phyloP scores from a whole-genome alignment of 2,113 vertebrate genomes.

The Zootoca vivipara region DNA sequence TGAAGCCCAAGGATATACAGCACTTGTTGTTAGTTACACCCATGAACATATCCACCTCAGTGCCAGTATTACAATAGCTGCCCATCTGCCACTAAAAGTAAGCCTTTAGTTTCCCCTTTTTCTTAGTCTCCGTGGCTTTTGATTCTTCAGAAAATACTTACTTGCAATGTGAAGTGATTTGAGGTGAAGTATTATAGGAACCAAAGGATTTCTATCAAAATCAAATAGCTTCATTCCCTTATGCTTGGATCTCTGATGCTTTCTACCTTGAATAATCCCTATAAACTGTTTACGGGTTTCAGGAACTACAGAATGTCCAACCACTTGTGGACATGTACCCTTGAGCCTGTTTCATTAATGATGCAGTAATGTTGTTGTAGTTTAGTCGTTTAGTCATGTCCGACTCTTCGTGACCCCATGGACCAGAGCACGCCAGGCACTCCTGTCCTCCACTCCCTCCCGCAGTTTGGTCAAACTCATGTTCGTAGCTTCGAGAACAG shows the following conservation, averaged over 20 bases:
- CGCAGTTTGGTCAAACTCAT: too few species aligned
- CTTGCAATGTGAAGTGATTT: neutral
- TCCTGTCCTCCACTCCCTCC: too few species aligned
- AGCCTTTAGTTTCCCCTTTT: constrained; percentile 53
- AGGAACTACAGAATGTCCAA: neutral
- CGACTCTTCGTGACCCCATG: too few species aligned
- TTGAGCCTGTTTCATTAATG: neutral
- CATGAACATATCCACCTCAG: constrained; percentile 83
- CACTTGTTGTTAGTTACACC: constrained; percentile 85
- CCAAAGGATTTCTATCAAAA: neutral
- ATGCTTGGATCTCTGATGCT: neutral
- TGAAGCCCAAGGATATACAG: constrained; percentile 81
- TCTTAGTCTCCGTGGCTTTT: rapidly evolving
- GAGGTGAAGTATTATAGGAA: neutral
- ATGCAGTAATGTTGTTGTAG: too few species aligned
- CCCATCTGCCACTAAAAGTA: constrained; percentile 87
- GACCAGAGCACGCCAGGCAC: too few species aligned
- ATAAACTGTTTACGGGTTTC: neutral
- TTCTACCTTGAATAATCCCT: neutral
- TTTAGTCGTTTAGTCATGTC: too few species aligned
- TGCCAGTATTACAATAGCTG: constrained; percentile 87
- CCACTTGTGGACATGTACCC: neutral
- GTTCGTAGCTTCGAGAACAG: too few species aligned
- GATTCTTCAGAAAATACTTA: neutral
- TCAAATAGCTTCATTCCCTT: neutral